phyloP scores from a whole-genome alignment of 2,113 vertebrate species.

The Tachysurus vachellii region DNA sequence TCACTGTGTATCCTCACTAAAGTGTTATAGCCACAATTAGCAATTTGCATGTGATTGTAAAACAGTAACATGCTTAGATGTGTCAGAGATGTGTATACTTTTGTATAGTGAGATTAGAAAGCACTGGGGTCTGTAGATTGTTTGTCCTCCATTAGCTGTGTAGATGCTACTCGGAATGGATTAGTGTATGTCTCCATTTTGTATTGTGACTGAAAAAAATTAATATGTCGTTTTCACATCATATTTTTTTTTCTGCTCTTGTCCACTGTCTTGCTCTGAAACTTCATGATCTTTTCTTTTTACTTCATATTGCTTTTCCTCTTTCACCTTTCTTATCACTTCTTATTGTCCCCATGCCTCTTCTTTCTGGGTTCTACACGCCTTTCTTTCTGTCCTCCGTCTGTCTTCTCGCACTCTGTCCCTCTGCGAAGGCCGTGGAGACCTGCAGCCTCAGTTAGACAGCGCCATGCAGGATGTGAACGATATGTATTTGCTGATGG shows the following conservation, averaged over 20 bases:
- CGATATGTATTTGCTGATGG: slow-evolving; percentile 95
- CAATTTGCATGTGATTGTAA: slow-evolving; percentile 46
- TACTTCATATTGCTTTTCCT: background rate
- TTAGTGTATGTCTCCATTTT: slow-evolving; percentile 26
- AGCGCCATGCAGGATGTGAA: slow-evolving; percentile 94
- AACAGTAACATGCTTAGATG: slow-evolving; percentile 18
- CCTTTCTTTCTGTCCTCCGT: background rate
- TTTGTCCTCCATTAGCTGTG: slow-evolving; percentile 34
- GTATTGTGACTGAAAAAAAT: background rate
- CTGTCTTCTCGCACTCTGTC: slow-evolving; percentile 22
- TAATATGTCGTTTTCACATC: slow-evolving; percentile 40
- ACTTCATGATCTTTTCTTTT: background rate
- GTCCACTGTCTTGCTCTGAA: slow-evolving; percentile 21
- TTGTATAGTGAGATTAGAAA: slow-evolving; percentile 27
- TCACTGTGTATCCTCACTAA: background rate
- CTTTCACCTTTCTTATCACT: background rate
- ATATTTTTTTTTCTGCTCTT: slow-evolving; percentile 39
- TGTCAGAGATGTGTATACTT: slow-evolving; percentile 9
- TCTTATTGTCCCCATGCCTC: slow-evolving; percentile 2
- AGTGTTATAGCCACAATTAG: background rate
- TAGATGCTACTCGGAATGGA: slow-evolving; percentile 36
- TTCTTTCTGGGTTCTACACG: background rate
- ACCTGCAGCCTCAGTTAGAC: slow-evolving; percentile 96
- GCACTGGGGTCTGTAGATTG: slow-evolving; percentile 10
- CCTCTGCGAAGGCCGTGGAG: slow-evolving; percentile 82